phyloP scores from a whole-genome alignment of 1,140 invertebrate species.

The Trichonephila inaurata region DNA sequence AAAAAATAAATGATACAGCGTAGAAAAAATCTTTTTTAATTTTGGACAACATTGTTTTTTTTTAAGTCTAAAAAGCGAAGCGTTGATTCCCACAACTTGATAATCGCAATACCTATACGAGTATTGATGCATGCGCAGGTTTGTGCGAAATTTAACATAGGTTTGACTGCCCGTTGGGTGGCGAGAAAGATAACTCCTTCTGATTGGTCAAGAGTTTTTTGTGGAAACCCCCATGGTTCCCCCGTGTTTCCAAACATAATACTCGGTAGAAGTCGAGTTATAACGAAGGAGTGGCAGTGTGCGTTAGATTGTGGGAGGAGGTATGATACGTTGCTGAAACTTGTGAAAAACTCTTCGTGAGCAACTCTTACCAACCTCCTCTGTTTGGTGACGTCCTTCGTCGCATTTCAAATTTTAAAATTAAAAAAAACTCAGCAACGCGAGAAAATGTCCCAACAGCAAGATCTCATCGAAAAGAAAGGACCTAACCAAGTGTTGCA shows the following conservation, averaged over 20 bases:
- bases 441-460: conserved; percentile 71
- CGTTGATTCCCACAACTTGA: too few relatives aligned
- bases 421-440: background rate
- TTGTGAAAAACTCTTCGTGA: conserved; percentile 10
- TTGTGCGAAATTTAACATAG: conserved; percentile 16
- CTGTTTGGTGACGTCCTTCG: conserved; percentile 56
- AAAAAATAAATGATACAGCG: too few relatives aligned
- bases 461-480: conserved; percentile 75
- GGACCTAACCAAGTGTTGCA: conserved; percentile 71
- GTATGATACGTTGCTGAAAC: conserved; percentile 60
- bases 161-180: background rate
- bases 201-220: conserved; percentile 60
- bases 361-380: conserved; percentile 33
- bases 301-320: background rate
- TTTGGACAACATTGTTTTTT: too few relatives aligned
- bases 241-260: conserved; percentile 47
- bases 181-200: conserved; percentile 4
- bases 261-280: conserved; percentile 30
- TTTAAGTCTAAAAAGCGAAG: too few relatives aligned
- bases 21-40: too few relatives aligned
- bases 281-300: conserved; percentile 9
- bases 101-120: background rate
- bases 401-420: background rate
- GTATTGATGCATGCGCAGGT: background rate
- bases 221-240: conserved; percentile 50